phyloP scores from a whole-genome alignment of 2,888 invertebrate genomes.

The Cephus nigrinus region DNA sequence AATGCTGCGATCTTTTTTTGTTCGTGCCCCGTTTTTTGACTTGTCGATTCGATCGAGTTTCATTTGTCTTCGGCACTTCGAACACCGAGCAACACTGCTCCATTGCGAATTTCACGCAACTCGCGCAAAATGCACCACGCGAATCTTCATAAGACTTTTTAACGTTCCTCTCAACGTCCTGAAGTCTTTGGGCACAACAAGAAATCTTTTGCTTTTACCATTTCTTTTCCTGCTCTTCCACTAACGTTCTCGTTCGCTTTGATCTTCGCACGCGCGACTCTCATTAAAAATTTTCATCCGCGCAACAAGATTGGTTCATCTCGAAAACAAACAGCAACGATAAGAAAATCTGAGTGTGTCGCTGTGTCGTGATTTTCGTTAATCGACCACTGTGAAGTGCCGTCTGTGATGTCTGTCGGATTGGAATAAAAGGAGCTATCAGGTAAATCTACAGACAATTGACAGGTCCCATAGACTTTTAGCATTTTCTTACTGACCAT shows the following conservation, averaged over 20 bases:
- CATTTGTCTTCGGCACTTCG: constrained; percentile 61
- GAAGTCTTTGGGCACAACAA: too few species aligned
- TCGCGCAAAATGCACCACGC: constrained; percentile 34
- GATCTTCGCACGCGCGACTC: constrained; percentile 17
- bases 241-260: too few species aligned
- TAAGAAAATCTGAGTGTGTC: too few species aligned
- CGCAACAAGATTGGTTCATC: too few species aligned
- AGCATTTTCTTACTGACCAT: too few species aligned
- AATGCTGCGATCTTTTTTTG: constrained; percentile 35
- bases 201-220: too few species aligned
- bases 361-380: constrained; percentile 6
- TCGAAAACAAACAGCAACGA: too few species aligned
- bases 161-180: too few species aligned
- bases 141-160: constrained; percentile 6
- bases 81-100: constrained; percentile 25
- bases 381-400: constrained; percentile 27
- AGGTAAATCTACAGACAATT: constrained; percentile 29
- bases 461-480: too few species aligned
- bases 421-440: constrained; percentile 40
- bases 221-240: too few species aligned
- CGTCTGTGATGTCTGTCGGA: constrained; percentile 38
- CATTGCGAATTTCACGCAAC: too few species aligned
- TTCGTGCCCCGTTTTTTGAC: constrained; percentile 57
- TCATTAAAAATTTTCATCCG: constrained; percentile 22
- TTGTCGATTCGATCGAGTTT: constrained; percentile 57